A percentile compares a stretch with the other conserved stretches of the same genome.
phyloP scores from a whole-genome alignment of 2,888 invertebrate species.

The Lithophane socia region DNA sequence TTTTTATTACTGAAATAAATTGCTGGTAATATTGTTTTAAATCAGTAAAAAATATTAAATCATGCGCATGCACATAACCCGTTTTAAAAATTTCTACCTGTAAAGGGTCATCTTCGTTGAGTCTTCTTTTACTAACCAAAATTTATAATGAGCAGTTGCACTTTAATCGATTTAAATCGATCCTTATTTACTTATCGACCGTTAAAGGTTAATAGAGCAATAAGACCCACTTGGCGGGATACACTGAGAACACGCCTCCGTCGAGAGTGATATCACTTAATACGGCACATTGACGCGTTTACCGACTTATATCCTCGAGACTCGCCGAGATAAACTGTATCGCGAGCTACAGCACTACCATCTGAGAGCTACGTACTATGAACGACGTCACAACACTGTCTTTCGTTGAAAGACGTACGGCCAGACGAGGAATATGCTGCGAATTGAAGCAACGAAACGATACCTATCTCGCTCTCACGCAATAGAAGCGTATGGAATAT shows the following conservation, averaged over 20 bases:
- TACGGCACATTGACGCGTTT: conserved; percentile 82
- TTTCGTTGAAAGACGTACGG: conserved; percentile 83
- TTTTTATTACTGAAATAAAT: not conserved
- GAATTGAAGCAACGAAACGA: conserved; percentile 81
- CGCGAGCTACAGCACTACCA: conserved; percentile 87
- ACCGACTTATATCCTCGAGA: conserved; percentile 88
- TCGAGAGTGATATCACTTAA: conserved; percentile 84
- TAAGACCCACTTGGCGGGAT: conserved; percentile 72
- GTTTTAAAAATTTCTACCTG: conserved; percentile 77
- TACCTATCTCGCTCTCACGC: conserved; percentile 84
- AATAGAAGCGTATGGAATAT: conserved; percentile 89
- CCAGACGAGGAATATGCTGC: conserved; percentile 80
- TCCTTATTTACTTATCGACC: conserved; percentile 70
- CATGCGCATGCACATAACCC: conserved; percentile 44
- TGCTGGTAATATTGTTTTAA: not conserved
- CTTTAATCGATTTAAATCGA: conserved; percentile 66
- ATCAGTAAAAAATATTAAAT: not conserved
- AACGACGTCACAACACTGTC: conserved; percentile 85
- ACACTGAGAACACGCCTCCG: conserved; percentile 85
- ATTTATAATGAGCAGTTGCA: conserved; percentile 69
- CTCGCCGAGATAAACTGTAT: conserved; percentile 81
- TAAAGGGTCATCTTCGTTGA: conserved; percentile 82
- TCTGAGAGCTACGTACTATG: conserved; percentile 91
- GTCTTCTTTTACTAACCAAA: conserved; percentile 74
- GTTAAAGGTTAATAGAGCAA: conserved; percentile 76